phyloP scores from a whole-genome alignment of 2,797 vertebrate genomes.

The Selene dorsalis region DNA sequence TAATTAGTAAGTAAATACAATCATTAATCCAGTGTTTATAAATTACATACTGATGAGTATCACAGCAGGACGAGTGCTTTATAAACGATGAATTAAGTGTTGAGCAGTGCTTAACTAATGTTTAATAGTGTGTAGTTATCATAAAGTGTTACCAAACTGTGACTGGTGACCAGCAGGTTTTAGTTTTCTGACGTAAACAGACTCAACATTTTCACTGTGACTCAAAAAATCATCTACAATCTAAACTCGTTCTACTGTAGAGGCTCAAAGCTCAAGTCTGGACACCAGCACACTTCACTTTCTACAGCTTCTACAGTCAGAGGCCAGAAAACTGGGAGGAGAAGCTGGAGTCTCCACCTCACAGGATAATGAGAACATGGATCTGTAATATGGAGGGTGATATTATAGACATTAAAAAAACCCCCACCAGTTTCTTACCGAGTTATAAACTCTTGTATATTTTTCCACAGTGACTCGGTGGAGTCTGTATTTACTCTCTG shows the following conservation, averaged over 20 bases:
- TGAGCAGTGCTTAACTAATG: no score
- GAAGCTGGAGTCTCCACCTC: neutral
- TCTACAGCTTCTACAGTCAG: conserved; percentile 3
- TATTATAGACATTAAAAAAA: neutral
- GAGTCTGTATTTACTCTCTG: neutral
- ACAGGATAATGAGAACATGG: neutral
- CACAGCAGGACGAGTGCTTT: no score
- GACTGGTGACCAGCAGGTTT: no score
- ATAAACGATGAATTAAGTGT: no score
- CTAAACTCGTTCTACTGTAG: neutral
- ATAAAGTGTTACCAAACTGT: no score
- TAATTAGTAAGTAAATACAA: no score
- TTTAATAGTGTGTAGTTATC: no score
- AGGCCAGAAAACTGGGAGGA: neutral
- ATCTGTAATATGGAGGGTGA: neutral
- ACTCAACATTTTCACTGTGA: neutral
- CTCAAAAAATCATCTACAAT: neutral
- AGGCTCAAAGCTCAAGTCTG: neutral
- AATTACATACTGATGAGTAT: no score
- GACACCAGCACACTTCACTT: neutral
- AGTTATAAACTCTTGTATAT: neutral
- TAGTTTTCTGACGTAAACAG: neutral
- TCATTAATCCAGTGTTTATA: no score
- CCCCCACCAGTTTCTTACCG: neutral
- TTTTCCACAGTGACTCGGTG: neutral